Base-by-base conservation (phyloP, 2,888 invertebrate species). In the Pilophorus perplexus region DNA sequence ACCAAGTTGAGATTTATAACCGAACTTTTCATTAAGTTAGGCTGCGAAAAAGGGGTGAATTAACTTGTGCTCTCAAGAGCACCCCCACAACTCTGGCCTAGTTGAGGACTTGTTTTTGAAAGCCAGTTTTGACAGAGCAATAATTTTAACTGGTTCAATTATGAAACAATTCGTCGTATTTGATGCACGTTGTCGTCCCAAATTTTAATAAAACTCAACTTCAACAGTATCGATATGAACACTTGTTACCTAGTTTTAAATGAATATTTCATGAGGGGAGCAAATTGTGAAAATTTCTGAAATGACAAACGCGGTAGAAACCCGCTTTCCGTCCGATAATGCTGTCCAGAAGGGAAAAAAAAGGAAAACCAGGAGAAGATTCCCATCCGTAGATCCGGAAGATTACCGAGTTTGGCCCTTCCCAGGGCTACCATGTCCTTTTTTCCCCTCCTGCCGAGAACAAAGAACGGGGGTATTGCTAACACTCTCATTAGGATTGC, bases 401-500 rank as follows among this genome's bases (percentile, higher is more conserved):
- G 52, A 52, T 52, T 28, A 52, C 10, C 2, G 57, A 57, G 59
- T 59, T 59, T 59, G 6, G 59, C 27, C 38, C 55, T 52, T 28
- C 10, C 16, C 14, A 22, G 46, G 20, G 23, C 16, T 14, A 50
- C n/a, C n/a, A n/a, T n/a, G n/a, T n/a, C n/a, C n/a, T n/a, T 18
- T 10, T 52, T 38, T 16, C 33, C 18, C 28, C 6, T 28, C 28
- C 3, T 18, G 16, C 33, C 14, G 3, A 18, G 27, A 28, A 28
- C 16, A 40, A 57, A 18, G 27, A 59, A n/a, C n/a, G n/a, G n/a
- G n/a, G 59, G 59, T 59, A 59, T 59, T 16, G 42, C 59, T 23
- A 59, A 59, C 59, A 42, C 59, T 27, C 59, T 42, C 59, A 40
- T 59, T 59, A 59, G 59, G 59, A 40, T 59, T 59, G 59, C 59